Conservation (phyloP, 2,888 invertebrate genomes). For the Leptogaster cylindrica region DNA sequence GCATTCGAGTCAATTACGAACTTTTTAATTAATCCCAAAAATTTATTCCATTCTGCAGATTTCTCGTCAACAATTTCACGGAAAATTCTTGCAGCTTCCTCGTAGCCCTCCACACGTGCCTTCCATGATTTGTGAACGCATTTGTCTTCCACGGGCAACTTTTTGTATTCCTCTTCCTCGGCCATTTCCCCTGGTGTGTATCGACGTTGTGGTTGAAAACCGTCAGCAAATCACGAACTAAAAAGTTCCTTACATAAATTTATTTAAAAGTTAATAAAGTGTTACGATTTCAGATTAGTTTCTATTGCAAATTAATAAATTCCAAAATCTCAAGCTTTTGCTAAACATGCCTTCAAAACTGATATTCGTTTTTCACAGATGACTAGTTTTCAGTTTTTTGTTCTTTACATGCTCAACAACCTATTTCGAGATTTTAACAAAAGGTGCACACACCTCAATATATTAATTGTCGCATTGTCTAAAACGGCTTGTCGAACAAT, state of each 20-base stretch:
- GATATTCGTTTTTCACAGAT: conserved; percentile 42
- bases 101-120: conserved; percentile 91
- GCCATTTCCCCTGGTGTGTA: too few species aligned
- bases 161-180: conserved; percentile 86
- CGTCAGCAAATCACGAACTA: too few species aligned
- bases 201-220: too few species aligned
- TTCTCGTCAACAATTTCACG: conserved; percentile 90
- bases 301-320: too few species aligned
- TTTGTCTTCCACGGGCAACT: conserved; percentile 86
- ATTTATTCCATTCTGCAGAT: conserved; percentile 92
- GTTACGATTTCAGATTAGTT: too few species aligned
- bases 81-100: conserved; percentile 89
- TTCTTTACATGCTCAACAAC: neutral
- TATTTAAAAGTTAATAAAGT: too few species aligned
- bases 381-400: conserved; percentile 24
- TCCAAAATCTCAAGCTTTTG: conserved; percentile 2
- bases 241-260: too few species aligned
- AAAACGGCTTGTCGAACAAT: neutral
- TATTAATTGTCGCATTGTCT: neutral
- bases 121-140: conserved; percentile 96
- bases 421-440: neutral
- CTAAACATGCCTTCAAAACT: neutral
- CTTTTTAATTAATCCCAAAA: conserved; percentile 87
- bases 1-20: conserved; percentile 95
- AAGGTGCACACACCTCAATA: neutral